These are phyloP conservation scores for Copsychus sechellarum DNA, from an alignment of 2,113 vertebrate species.

Conservation along the genomic window DNA sequence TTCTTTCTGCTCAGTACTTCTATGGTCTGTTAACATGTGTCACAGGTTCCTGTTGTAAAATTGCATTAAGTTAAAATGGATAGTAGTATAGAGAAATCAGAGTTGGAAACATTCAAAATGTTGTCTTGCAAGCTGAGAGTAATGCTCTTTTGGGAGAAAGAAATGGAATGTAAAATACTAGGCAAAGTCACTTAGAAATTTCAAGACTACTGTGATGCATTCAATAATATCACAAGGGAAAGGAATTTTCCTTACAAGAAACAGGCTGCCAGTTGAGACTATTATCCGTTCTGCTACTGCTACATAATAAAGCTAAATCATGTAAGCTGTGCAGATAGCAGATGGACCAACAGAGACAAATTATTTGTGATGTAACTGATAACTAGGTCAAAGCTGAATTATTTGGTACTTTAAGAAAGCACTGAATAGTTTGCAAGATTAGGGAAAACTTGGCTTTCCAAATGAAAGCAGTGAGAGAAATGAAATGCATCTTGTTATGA, in stretches of 20 bases:
- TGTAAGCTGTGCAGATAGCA: conserved; percentile 4
- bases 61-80: neutral
- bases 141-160: conserved; percentile 8
- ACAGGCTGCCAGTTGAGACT: neutral
- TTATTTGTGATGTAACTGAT: conserved; percentile 43
- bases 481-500: neutral
- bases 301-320: conserved; percentile 33
- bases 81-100: neutral
- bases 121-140: neutral
- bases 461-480: conserved; percentile 33
- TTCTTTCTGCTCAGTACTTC: neutral
- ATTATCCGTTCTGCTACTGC: conserved; percentile 22
- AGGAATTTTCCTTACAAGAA: conserved; percentile 16
- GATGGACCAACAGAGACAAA: conserved; percentile 29
- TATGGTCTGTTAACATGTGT: fast-evolving
- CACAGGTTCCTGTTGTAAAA: conserved; percentile 3
- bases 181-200: neutral
- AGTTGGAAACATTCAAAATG: conserved; percentile 2
- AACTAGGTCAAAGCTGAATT: neutral
- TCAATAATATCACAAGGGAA: neutral
- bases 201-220: conserved; percentile 2
- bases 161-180: conserved; percentile 4
- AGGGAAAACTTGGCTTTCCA: neutral
- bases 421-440: neutral
- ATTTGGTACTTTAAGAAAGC: neutral